A percentile compares a stretch with the other conserved stretches of the same genome.
These are phyloP conservation scores for Conus betulinus DNA, from an alignment of 1,140 invertebrate genomes.

Conservation along the genomic window DNA sequence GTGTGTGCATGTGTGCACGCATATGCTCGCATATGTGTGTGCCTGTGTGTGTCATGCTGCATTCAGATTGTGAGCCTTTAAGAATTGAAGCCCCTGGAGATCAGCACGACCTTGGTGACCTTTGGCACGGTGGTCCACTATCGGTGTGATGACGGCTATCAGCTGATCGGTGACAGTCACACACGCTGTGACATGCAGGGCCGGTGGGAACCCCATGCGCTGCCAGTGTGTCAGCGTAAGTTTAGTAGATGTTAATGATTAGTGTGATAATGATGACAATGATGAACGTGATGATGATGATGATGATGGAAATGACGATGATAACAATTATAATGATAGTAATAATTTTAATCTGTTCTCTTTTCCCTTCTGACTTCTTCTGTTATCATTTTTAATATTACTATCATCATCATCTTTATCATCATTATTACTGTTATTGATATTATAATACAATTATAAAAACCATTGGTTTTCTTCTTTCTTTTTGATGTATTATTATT, in stretches of 20 bases:
- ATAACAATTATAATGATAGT: background rate
- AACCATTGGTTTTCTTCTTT: too few species aligned
- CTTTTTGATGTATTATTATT: too few species aligned
- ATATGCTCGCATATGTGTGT: too few species aligned
- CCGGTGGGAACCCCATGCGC: slow-evolving; percentile 39
- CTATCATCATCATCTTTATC: too few species aligned
- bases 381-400: too few species aligned
- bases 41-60: background rate
- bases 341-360: too few species aligned
- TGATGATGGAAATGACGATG: background rate
- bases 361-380: too few species aligned
- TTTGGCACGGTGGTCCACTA: slow-evolving; percentile 48
- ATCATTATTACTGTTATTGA: too few species aligned
- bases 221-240: slow-evolving; percentile 52
- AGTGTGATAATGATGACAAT: background rate
- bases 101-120: slow-evolving; percentile 37
- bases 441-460: too few species aligned
- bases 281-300: background rate
- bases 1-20: too few species aligned
- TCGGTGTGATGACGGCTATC: slow-evolving; percentile 51
- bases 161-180: slow-evolving; percentile 29
- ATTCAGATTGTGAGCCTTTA: slow-evolving; percentile 54
- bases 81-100: slow-evolving; percentile 25
- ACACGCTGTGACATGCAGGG: slow-evolving; percentile 56
- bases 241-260: slow-evolving; percentile 5